Evolutionary conservation across 2,797 vertebrate species (phyloP).

Genomic region (Poeciliopsis paucimaculata): DNA sequence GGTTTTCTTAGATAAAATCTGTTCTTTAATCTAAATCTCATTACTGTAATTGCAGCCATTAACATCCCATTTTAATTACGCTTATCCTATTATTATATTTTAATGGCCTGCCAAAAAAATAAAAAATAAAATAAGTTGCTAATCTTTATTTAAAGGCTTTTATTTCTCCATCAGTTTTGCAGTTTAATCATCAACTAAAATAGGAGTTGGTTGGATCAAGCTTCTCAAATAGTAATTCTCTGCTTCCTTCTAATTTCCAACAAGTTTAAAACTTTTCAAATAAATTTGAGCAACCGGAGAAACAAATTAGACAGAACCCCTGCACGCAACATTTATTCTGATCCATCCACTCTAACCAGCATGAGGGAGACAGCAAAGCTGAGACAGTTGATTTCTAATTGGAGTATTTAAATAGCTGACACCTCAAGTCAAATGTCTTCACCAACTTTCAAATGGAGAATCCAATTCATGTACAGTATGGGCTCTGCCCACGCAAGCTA

Average conservation of each 20-base stretch:
- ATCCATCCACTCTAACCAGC: constrained; percentile 20
- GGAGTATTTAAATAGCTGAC: constrained; percentile 72
- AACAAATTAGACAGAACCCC: constrained; percentile 6
- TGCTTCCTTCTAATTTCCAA: not conserved
- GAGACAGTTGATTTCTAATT: constrained; percentile 66
- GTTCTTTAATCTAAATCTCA: not conserved
- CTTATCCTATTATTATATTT: constrained; percentile 3
- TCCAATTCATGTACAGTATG: constrained; percentile 71
- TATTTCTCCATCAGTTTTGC: not conserved
- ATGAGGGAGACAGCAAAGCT: constrained; percentile 37
- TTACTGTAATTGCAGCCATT: constrained; percentile 2
- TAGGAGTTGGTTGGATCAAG: not conserved
- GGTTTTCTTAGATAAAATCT: not conserved
- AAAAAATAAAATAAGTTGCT: not conserved
- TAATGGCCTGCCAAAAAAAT: not conserved
- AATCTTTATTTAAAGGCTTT: not conserved
- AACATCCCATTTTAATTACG: not conserved
- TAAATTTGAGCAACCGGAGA: not conserved
- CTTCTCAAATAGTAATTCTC: not conserved
- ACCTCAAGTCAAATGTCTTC: constrained; percentile 70
- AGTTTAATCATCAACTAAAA: not conserved
- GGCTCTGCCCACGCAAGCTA: constrained; percentile 68
- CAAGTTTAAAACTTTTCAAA: not conserved
- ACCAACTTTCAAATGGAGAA: constrained; percentile 66
- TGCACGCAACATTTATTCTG: constrained; percentile 33